phyloP scores from a whole-genome alignment of 2,888 invertebrate species.

The Drosophila pseudotalamancana region DNA sequence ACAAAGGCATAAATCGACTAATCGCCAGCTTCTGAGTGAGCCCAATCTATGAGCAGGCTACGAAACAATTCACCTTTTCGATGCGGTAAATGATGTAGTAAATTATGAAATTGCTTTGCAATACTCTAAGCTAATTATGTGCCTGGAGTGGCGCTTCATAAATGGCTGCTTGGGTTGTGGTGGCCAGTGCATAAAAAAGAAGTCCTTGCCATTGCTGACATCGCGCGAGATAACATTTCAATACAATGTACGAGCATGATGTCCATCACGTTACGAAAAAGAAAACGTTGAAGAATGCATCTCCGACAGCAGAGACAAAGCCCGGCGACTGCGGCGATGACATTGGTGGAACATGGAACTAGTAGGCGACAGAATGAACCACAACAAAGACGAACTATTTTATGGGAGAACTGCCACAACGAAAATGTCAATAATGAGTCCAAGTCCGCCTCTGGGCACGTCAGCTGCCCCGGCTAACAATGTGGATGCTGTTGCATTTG shows the following conservation, averaged over 20 bases:
- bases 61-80: not conserved
- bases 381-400: constrained; percentile 62
- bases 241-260: constrained; percentile 68
- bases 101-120: too few relatives aligned
- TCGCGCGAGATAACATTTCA: constrained; percentile 59
- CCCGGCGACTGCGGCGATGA: constrained; percentile 16
- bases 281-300: constrained; percentile 64
- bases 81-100: too few relatives aligned
- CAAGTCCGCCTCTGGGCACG: constrained; percentile 3
- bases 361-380: constrained; percentile 58
- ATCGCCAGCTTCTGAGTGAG: not conserved
- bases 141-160: not conserved
- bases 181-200: constrained; percentile 28
- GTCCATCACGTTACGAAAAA: constrained; percentile 56
- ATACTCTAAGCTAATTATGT: not conserved
- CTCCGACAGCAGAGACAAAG: constrained; percentile 29
- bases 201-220: constrained; percentile 30
- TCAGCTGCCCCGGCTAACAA: constrained; percentile 23
- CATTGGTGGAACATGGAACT: constrained; percentile 12
- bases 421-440: constrained; percentile 38
- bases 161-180: constrained; percentile 32
- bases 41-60: not conserved
- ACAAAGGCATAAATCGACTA: not conserved
- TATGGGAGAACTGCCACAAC: constrained; percentile 4
- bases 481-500: constrained; percentile 68